These are phyloP conservation scores for Okamejei kenojei DNA, from an alignment of 2,797 vertebrate genomes.

Conservation along the genomic window DNA sequence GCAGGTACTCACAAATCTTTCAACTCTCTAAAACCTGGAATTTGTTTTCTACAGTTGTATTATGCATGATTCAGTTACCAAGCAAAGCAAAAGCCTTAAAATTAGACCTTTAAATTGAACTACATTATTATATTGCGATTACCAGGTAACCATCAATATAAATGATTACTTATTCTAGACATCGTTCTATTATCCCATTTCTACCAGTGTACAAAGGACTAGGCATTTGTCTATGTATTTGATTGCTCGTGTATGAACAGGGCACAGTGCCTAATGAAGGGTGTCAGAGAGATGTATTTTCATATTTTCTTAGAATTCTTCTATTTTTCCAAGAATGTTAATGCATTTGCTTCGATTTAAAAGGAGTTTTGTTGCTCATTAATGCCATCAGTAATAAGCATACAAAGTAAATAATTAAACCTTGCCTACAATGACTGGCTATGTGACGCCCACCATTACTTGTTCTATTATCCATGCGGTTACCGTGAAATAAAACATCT, in stretches of 20 bases:
- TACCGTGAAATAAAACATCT: neutral
- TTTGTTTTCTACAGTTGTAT: neutral
- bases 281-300: neutral
- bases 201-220: neutral
- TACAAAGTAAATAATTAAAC: neutral
- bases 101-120: neutral
- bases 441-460: neutral
- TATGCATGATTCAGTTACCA: neutral
- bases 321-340: neutral
- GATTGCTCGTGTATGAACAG: neutral
- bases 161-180: neutral
- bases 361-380: neutral
- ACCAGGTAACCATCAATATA: neutral
- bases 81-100: neutral
- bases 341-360: neutral
- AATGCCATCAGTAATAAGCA: neutral
- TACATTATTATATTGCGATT: neutral
- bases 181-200: neutral
- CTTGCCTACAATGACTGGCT: neutral
- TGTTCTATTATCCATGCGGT: neutral
- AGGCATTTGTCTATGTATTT: neutral
- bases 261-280: neutral
- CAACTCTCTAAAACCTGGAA: neutral
- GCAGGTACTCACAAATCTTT: slow-evolving; percentile 75
- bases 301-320: neutral